Evolutionary conservation across 2,888 invertebrate genomes (phyloP).

Genomic region (Drosophila robusta): DNA sequence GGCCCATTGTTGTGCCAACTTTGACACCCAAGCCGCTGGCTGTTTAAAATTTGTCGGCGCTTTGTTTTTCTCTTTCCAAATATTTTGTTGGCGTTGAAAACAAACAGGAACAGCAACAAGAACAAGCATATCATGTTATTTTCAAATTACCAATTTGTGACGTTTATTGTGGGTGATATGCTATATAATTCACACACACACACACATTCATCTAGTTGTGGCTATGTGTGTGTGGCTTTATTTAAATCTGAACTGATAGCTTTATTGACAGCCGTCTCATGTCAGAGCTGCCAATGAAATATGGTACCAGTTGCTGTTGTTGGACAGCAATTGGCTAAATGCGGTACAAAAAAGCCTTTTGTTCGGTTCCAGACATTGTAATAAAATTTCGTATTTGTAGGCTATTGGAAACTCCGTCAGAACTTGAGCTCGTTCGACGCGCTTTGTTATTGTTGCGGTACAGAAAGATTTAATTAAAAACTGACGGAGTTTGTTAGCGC

Average conservation of each 20-base stretch:
- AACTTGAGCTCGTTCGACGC: conserved; percentile 49
- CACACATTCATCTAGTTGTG: conserved; percentile 1
- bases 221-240: conserved; percentile 30
- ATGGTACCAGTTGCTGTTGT: conserved; percentile 42
- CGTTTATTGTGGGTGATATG: conserved; percentile 68
- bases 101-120: conserved; percentile 38
- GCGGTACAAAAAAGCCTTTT: conserved; percentile 63
- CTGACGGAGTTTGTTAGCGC: conserved; percentile 59
- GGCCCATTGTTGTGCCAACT: conserved; percentile 58
- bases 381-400: conserved; percentile 48
- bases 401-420: conserved; percentile 72
- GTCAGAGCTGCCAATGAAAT: conserved; percentile 71
- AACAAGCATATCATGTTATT: conserved; percentile 53
- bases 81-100: conserved; percentile 10
- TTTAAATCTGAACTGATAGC: conserved; percentile 60
- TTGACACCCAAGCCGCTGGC: conserved; percentile 67
- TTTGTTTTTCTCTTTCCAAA: conserved; percentile 11
- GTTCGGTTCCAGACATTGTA: conserved; percentile 53
- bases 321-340: conserved; percentile 48
- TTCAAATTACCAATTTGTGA: conserved; percentile 73
- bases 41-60: conserved; percentile 39
- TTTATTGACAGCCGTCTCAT: conserved; percentile 74
- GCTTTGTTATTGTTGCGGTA: conserved; percentile 30
- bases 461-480: conserved; percentile 75
- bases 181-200: conserved; percentile 22